Percentiles rank a stretch among this genome's conserved stretches.
Evolutionary conservation across 2,113 vertebrate species (phyloP).

Genomic region (Erythrocercus mccallii): DNA sequence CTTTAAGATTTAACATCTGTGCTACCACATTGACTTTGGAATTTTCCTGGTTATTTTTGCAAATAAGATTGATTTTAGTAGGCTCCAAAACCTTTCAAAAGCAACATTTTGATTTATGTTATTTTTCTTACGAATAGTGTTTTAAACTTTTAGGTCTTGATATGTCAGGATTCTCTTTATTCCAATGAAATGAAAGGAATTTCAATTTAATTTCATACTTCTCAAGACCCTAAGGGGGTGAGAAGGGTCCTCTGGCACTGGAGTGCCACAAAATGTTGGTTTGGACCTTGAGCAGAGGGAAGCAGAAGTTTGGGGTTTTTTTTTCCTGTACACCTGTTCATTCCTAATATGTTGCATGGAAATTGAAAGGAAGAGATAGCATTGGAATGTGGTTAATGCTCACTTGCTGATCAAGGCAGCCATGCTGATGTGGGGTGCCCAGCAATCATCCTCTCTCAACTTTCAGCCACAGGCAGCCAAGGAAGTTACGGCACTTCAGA

Average conservation of each 20-base stretch:
- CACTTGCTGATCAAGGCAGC: not conserved
- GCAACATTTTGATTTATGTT: not conserved
- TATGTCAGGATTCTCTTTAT: not conserved
- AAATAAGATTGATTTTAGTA: not conserved
- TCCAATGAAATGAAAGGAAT: not conserved
- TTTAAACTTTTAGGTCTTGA: not conserved
- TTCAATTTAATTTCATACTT: not conserved
- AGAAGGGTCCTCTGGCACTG: not conserved
- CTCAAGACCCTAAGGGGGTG: not conserved
- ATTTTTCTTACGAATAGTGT: not conserved
- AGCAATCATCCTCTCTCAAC: not conserved
- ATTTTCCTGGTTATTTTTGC: not conserved
- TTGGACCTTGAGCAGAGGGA: not conserved
- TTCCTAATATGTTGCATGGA: not conserved
- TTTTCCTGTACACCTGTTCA: not conserved
- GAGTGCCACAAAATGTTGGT: not conserved
- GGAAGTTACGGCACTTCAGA: not conserved
- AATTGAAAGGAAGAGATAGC: not conserved
- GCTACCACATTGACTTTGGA: not conserved
- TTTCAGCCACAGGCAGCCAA: not conserved
- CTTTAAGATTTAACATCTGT: slow-evolving; percentile 3
- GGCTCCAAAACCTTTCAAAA: not conserved
- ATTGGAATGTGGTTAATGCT: rapidly evolving
- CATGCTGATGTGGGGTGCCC: not conserved
- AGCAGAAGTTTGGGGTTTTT: not conserved